Conservation (phyloP, 37 sponge, comb jelly and placozoan species). For the Dysidea cf. avara region DNA sequence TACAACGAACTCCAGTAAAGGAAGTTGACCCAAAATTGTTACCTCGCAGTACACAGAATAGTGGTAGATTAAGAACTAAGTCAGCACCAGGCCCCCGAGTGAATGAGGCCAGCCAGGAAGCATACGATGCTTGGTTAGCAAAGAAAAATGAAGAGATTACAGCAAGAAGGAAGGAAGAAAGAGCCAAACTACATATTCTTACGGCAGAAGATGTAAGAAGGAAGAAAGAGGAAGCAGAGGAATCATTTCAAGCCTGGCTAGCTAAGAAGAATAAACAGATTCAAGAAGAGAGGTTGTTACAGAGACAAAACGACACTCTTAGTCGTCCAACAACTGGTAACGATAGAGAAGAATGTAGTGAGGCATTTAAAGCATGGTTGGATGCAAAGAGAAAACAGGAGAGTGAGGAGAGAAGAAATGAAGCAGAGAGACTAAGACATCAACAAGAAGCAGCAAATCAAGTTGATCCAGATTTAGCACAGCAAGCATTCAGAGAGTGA, state of each 20-base stretch:
- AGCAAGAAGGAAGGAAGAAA: constrained; percentile 3
- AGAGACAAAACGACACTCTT: background rate
- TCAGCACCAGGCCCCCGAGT: constrained; percentile 8
- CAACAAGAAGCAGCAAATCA: constrained; percentile 25
- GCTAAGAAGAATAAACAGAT: constrained; percentile 20
- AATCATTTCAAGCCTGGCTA: constrained; percentile 50
- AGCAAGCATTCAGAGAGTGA: constrained; percentile 57
- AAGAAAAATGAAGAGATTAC: constrained; percentile 28
- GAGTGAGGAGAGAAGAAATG: background rate
- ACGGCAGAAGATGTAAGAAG: constrained; percentile 26
- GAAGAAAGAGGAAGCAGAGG: constrained; percentile 13
- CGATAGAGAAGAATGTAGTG: background rate
- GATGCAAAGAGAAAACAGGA: constrained; percentile 32
- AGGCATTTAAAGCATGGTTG: constrained; percentile 51
- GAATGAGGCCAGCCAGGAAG: too few relatives aligned
- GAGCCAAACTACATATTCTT: background rate
- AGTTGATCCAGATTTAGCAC: constrained; percentile 12
- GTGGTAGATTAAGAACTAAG: background rate
- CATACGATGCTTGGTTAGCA: constrained; percentile 50
- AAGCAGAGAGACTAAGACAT: background rate
- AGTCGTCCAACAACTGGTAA: constrained; percentile 1
- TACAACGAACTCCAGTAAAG: too few relatives aligned
- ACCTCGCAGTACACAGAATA: background rate
- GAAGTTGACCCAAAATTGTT: background rate
- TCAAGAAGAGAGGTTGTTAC: too few relatives aligned